Percentiles rank a stretch among this genome's conserved stretches.
Conservation (phyloP, 2,888 invertebrate genomes). For the Agrotis clavis region DNA sequence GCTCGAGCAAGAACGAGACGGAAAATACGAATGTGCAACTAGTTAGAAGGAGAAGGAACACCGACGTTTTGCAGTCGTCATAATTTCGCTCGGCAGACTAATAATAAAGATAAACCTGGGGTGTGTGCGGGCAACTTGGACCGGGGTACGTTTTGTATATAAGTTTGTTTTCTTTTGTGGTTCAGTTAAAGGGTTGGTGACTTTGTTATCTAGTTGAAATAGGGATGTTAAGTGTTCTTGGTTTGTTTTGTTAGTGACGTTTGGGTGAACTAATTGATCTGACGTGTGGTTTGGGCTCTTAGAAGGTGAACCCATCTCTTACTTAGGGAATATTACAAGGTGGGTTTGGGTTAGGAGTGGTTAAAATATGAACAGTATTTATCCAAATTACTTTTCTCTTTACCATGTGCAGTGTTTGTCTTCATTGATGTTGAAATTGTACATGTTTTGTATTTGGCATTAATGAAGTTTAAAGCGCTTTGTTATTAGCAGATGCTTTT, state of each 20-base stretch:
- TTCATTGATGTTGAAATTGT: not conserved
- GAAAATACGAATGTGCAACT: conserved; percentile 21
- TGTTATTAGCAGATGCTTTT: no score
- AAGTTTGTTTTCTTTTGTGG: conserved; percentile 56
- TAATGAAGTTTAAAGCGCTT: no score
- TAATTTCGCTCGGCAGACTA: conserved; percentile 91
- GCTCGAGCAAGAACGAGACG: conserved; percentile 71
- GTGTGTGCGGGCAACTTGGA: conserved; percentile 62
- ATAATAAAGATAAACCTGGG: conserved; percentile 90
- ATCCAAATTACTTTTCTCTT: no score
- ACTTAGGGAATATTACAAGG: no score
- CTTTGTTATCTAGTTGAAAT: conserved; percentile 48
- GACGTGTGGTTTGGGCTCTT: conserved; percentile 13
- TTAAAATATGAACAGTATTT: not conserved
- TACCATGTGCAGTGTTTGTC: not conserved
- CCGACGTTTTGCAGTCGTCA: conserved; percentile 91
- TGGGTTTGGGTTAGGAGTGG: not conserved
- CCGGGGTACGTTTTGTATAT: conserved; percentile 45
- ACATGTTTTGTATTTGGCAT: no score
- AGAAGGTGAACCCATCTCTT: not conserved
- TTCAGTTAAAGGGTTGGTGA: conserved; percentile 43
- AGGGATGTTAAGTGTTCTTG: conserved; percentile 14
- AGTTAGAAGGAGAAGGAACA: conserved; percentile 72
- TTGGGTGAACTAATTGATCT: conserved; percentile 30
- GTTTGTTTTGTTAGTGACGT: conserved; percentile 18